Base-by-base conservation (phyloP, 2,888 invertebrate genomes). In the Macropis europaea region DNA sequence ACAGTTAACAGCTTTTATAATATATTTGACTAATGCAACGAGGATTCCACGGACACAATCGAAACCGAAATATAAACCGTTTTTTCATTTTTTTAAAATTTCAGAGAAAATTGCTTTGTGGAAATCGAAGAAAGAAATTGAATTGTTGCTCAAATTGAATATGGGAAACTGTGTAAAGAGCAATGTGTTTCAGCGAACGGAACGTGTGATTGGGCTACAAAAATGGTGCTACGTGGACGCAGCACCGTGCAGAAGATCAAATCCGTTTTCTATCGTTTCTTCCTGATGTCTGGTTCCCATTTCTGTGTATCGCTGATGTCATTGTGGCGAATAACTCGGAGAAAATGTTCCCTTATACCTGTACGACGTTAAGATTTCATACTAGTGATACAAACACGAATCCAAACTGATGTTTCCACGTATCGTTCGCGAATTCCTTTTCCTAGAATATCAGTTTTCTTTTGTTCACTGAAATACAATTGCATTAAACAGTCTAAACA, bases 201-300 rank as follows among this genome's bases (percentile, higher is more conserved):
- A 22, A n/a, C 36, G 28, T 13, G 1, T 17, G 13, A 40, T 40
- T 17, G 30, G 22, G 30, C 4, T 42, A 43, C 40, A 40, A 59
- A 59, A 59, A 52, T 42, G 17, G 32, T 32, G 30, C 19, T n/a
- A 32, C 32, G 26, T 28, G 13, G 9, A 13, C 47, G 11, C 15
- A 22, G 22, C 24, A 11, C n/a, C n/a, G 36, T 17, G 17, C 13
- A 36, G 42, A 26, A 61, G 59, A 67, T 71, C 38, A 30, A 40
- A 47, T 52, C 19, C 17, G 57, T 62, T 69, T 62, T 13, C 40
- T 22, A 24, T 47, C 24, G 38, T 52, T 50, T 30, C 13, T 38
- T 30, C 7, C 15, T 24, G 2, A 30, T 43, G 42, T 71, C 45
- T 45, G 26, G 19, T 48, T 48, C 13, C 32, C 59, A 50, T 47